Evolutionary conservation across 37 sponge, comb jelly and placozoan genomes (phyloP).

Genomic region (Cladorhizidae sp.): DNA sequence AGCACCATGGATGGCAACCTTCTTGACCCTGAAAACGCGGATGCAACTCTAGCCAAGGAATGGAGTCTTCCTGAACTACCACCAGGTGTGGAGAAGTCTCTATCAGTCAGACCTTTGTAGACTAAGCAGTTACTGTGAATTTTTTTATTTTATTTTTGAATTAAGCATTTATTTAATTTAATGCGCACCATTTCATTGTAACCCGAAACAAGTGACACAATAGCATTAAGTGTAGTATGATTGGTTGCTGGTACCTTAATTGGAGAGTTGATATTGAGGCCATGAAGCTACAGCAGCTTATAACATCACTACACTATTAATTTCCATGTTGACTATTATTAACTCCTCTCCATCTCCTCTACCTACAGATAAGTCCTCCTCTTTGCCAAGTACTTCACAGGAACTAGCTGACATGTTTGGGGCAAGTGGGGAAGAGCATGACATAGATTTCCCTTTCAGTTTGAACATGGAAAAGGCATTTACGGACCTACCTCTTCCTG

Average conservation of each 20-base stretch:
- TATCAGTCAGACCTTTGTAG: neutral
- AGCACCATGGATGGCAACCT: conserved; percentile 29
- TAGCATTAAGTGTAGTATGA: no score
- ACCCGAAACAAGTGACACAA: no score
- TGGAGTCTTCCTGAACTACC: conserved; percentile 47
- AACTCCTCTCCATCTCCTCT: no score
- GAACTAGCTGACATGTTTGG: conserved; percentile 79
- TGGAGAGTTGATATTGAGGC: no score
- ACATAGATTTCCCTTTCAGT: conserved; percentile 37
- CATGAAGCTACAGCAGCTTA: no score
- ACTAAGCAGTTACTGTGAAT: no score
- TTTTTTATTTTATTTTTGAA: no score
- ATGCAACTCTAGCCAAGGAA: conserved; percentile 29
- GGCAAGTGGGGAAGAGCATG: conserved; percentile 68
- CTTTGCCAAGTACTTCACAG: conserved; percentile 25
- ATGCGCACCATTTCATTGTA: no score
- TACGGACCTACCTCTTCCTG: conserved; percentile 5
- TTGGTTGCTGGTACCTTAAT: no score
- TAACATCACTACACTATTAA: no score
- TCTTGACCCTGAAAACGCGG: conserved; percentile 24
- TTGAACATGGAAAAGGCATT: conserved; percentile 16
- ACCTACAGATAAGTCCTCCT: conserved; percentile 34
- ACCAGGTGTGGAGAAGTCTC: conserved; percentile 9
- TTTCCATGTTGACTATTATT: no score
- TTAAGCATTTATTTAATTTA: no score